Conservation (phyloP, 2,113 vertebrate genomes). For the Festucalex cinctus region DNA sequence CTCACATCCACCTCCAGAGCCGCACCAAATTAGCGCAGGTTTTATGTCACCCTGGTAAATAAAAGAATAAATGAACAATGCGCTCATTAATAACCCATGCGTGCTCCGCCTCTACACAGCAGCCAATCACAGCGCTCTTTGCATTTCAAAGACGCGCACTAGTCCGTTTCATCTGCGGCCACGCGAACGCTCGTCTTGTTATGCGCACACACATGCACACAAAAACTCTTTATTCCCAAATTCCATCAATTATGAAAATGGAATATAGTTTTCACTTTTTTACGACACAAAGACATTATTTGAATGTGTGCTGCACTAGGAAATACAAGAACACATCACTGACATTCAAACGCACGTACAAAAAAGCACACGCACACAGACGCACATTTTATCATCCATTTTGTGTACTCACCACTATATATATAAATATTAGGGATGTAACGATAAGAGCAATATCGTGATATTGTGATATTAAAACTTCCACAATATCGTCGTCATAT, state of each 20-base stretch:
- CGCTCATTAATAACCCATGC: constrained; percentile 50
- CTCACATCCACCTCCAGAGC: constrained; percentile 22
- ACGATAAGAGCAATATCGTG: too few relatives aligned
- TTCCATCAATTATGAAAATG: constrained; percentile 67
- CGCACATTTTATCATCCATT: too few relatives aligned
- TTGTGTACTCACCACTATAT: too few relatives aligned
- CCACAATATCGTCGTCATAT: too few relatives aligned
- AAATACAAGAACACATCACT: too few relatives aligned
- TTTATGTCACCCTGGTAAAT: constrained; percentile 59
- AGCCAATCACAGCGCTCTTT: constrained; percentile 64
- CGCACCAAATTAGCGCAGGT: constrained; percentile 44
- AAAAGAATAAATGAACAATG: constrained; percentile 58
- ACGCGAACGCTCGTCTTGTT: constrained; percentile 48
- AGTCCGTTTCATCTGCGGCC: constrained; percentile 66
- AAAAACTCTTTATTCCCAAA: constrained; percentile 37
- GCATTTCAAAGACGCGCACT: constrained; percentile 72
- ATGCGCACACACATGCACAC: constrained; percentile 30
- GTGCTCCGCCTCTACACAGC: constrained; percentile 42
- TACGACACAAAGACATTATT: too few relatives aligned
- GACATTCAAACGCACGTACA: constrained; percentile 1
- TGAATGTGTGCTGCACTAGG: too few relatives aligned
- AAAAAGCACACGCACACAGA: constrained; percentile 7
- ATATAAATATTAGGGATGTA: too few relatives aligned
- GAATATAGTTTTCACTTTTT: constrained; percentile 5
- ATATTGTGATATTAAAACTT: too few relatives aligned